A percentile compares a stretch with the other conserved stretches of the same genome.
Conservation (phyloP, 2,888 invertebrate species). For the Cremastinae sp. region DNA sequence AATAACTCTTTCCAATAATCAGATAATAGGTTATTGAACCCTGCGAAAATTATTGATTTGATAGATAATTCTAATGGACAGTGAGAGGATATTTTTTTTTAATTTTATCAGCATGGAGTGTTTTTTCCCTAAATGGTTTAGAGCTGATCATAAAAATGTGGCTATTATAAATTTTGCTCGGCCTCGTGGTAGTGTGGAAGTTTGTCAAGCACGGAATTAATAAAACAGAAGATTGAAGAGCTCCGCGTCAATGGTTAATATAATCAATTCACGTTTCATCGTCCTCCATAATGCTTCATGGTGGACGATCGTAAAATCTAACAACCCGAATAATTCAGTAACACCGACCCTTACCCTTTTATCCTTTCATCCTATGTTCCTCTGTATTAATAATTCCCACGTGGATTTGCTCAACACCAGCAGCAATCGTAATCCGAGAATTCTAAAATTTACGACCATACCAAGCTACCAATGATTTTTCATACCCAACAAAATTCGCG, state of each 20-base stretch:
- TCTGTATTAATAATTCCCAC: conserved; percentile 4
- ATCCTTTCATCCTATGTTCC: too few relatives aligned
- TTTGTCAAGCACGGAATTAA: not conserved
- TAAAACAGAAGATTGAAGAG: conserved; percentile 2
- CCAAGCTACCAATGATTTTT: not conserved
- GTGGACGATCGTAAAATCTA: conserved; percentile 20
- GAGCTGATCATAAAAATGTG: too few relatives aligned
- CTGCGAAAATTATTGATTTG: too few relatives aligned
- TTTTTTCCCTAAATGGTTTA: too few relatives aligned
- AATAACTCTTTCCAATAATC: not conserved
- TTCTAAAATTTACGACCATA: conserved; percentile 12
- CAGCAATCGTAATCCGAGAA: conserved; percentile 13
- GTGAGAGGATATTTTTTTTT: too few relatives aligned
- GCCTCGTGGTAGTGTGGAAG: too few relatives aligned
- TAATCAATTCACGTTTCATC: conserved; percentile 7
- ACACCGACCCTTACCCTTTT: not conserved
- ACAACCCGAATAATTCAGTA: conserved; percentile 10
- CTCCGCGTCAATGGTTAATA: conserved; percentile 6
- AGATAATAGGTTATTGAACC: not conserved
- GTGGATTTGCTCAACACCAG: not conserved
- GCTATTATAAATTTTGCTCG: too few relatives aligned
- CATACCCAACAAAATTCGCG: not conserved
- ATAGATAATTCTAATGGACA: too few relatives aligned
- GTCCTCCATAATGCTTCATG: not conserved
- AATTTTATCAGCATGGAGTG: too few relatives aligned